Percentiles rank a stretch among this genome's conserved stretches.
phyloP scores from a whole-genome alignment of 2,797 vertebrate species.

The Danio tinwini region DNA sequence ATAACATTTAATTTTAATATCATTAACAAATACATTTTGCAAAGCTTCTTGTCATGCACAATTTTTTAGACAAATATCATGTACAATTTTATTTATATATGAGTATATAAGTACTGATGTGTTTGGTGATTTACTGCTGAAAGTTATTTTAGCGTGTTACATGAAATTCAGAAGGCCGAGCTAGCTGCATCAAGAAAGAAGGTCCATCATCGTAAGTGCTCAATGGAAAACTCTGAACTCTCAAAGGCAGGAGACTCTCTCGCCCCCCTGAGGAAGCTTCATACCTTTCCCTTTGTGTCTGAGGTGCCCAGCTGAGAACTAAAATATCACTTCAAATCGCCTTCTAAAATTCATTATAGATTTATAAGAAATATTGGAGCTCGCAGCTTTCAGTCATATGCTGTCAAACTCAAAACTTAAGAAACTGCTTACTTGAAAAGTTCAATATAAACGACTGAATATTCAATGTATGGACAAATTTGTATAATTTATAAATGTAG shows the following conservation, averaged over 20 bases:
- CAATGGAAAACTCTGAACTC: slow-evolving; percentile 22
- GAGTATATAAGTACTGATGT: background rate
- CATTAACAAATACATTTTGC: background rate
- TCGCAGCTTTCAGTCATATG: background rate
- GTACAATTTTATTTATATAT: background rate
- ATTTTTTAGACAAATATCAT: background rate
- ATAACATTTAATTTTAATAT: background rate
- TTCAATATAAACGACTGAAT: background rate
- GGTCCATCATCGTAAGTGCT: slow-evolving; percentile 30
- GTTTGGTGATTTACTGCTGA: background rate
- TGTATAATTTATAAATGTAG: background rate
- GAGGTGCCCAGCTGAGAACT: slow-evolving; percentile 72
- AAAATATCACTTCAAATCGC: slow-evolving; percentile 62
- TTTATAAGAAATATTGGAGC: slow-evolving; percentile 8
- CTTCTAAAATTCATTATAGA: slow-evolving; percentile 9
- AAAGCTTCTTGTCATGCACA: background rate
- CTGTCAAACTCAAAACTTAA: slow-evolving; percentile 71
- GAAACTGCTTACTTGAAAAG: slow-evolving; percentile 49
- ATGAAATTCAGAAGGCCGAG: slow-evolving; percentile 7
- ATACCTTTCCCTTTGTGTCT: slow-evolving; percentile 64
- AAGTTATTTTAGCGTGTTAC: background rate
- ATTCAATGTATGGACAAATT: background rate
- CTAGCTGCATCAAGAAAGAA: background rate
- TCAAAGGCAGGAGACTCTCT: slow-evolving; percentile 49
- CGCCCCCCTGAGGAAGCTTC: slow-evolving; percentile 63